A percentile compares a stretch with the other conserved stretches of the same genome.
phyloP scores from a whole-genome alignment of 2,888 invertebrate genomes.

The Zaprionus bogoriensis region DNA sequence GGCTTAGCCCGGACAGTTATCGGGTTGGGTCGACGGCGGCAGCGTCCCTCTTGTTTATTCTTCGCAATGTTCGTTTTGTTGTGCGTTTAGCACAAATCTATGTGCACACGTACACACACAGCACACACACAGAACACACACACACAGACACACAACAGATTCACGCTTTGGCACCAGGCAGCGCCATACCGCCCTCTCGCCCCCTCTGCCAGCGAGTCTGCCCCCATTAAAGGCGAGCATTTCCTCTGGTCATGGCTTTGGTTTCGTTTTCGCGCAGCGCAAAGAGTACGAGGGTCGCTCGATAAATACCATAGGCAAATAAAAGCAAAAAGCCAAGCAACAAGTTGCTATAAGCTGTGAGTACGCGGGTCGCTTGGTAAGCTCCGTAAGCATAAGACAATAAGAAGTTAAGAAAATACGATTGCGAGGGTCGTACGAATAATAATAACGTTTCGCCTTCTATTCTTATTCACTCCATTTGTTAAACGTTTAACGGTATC shows the following conservation, averaged over 20 bases:
- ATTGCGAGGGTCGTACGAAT: too few relatives aligned
- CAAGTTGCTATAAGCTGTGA: neutral
- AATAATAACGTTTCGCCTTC: too few relatives aligned
- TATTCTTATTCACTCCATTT: too few relatives aligned
- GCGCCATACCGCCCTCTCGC: neutral
- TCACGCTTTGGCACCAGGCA: too few relatives aligned
- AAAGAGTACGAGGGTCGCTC: conserved; percentile 1
- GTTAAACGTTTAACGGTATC: too few relatives aligned
- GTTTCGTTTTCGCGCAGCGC: conserved; percentile 8
- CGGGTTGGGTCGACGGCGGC: neutral
- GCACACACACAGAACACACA: neutral
- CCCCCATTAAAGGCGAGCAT: neutral
- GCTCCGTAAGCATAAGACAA: too few relatives aligned
- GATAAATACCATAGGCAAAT: neutral
- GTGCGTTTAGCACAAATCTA: conserved; percentile 6
- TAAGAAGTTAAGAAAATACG: too few relatives aligned
- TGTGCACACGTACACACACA: neutral
- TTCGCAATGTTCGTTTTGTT: conserved; percentile 14
- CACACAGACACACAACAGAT: neutral
- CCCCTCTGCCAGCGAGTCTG: neutral
- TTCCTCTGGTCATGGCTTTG: conserved; percentile 6
- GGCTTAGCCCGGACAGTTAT: conserved; percentile 21
- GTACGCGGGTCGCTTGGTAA: too few relatives aligned
- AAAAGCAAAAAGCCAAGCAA: neutral
- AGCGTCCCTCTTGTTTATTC: conserved; percentile 6